These are phyloP conservation scores for Astatoreochromis straeleni DNA, from an alignment of 2,113 vertebrate genomes.

Conservation along the genomic window DNA sequence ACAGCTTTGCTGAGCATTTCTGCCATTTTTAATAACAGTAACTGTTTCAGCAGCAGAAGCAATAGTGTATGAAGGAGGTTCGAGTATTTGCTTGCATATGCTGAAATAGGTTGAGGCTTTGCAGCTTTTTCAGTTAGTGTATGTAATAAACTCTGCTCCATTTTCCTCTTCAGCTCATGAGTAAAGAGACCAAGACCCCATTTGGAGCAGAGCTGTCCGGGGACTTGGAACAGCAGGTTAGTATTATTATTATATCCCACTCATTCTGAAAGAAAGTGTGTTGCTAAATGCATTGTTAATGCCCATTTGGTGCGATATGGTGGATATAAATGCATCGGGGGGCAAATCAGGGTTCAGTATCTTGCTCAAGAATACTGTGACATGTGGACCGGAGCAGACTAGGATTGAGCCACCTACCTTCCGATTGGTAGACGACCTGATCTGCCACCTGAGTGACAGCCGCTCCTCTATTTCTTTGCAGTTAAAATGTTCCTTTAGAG, in stretches of 20 bases:
- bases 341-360: neutral
- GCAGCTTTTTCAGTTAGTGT: neutral
- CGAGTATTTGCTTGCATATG: neutral
- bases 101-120: neutral
- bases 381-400: rapidly evolving
- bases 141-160: neutral
- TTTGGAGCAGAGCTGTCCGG: constrained; percentile 74
- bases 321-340: neutral
- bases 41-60: neutral
- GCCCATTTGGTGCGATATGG: neutral
- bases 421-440: neutral
- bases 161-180: constrained; percentile 82
- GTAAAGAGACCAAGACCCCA: constrained; percentile 74
- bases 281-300: neutral
- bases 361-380: neutral
- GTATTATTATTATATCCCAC: neutral
- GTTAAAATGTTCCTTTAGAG: neutral
- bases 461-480: neutral
- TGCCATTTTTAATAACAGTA: neutral
- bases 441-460: neutral
- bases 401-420: no score
- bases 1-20: neutral
- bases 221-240: constrained; percentile 88
- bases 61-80: neutral
- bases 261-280: neutral